Evolutionary conservation across 2,888 invertebrate genomes (phyloP).

Genomic region (Drosophila neonasuta): DNA sequence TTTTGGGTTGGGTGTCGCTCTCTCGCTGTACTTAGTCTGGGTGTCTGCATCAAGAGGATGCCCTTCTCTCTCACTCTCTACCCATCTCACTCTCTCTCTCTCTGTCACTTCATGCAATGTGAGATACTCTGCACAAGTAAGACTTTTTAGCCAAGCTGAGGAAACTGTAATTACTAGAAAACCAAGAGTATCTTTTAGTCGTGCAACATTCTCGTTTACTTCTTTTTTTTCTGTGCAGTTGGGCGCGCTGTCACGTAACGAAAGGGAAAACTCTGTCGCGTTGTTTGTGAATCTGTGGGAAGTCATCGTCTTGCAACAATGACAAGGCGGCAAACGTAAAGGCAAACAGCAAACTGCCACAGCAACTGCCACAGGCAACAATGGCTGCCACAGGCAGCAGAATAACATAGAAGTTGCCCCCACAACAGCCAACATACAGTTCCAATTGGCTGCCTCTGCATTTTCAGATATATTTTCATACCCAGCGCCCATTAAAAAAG

Average conservation of each 20-base stretch:
- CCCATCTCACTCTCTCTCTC: not conserved
- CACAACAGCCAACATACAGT: slow-evolving; percentile 27
- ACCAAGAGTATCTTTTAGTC: slow-evolving; percentile 8
- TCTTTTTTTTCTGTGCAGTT: slow-evolving; percentile 20
- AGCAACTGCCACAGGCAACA: slow-evolving; percentile 39
- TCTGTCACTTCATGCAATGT: slow-evolving; percentile 41
- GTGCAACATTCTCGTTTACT: slow-evolving; percentile 13
- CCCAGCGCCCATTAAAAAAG: slow-evolving; percentile 18
- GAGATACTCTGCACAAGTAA: slow-evolving; percentile 33
- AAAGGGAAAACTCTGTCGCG: slow-evolving; percentile 67
- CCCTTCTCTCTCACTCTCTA: slow-evolving; percentile 6
- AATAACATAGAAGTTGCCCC: slow-evolving; percentile 57
- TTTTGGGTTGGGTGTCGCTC: slow-evolving; percentile 21
- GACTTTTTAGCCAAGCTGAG: not conserved
- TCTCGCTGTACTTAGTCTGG: slow-evolving; percentile 10
- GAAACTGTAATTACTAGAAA: not conserved
- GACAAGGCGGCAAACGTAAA: slow-evolving; percentile 58
- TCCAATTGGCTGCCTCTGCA: slow-evolving; percentile 67
- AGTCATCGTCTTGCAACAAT: slow-evolving; percentile 70
- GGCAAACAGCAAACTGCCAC: slow-evolving; percentile 28
- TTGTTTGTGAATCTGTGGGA: slow-evolving; percentile 64
- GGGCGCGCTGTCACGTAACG: slow-evolving; percentile 74
- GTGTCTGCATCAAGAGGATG: slow-evolving; percentile 44
- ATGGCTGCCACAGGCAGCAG: slow-evolving; percentile 45
- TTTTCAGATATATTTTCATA: slow-evolving; percentile 54